Percentiles rank a stretch among this genome's conserved stretches.
Conservation (phyloP, 2,113 vertebrate species). For the Melanerpes formicivorus region DNA sequence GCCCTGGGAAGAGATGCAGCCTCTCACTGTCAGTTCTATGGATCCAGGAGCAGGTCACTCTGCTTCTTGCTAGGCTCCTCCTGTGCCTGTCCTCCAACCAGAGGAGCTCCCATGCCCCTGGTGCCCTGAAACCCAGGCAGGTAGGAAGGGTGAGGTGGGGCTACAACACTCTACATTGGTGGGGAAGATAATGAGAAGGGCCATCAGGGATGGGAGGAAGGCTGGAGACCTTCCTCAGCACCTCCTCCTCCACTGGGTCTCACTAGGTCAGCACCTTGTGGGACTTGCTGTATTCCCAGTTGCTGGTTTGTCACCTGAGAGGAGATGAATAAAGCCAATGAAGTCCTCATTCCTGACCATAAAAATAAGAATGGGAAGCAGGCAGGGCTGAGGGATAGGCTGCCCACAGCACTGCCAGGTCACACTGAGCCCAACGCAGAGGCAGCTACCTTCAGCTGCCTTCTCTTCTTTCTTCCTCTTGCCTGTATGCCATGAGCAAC, state of each 20-base stretch:
- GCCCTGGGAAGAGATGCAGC: neutral
- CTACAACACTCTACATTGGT: neutral
- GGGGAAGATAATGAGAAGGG: neutral
- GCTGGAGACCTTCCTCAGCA: neutral
- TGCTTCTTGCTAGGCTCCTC: neutral
- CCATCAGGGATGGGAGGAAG: neutral
- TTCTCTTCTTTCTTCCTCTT: neutral
- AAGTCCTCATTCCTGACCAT: constrained; percentile 57
- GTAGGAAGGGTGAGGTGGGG: neutral
- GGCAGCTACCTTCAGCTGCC: neutral
- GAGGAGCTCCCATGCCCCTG: neutral
- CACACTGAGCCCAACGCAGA: neutral
- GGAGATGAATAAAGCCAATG: constrained; percentile 46
- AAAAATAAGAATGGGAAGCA: constrained; percentile 50
- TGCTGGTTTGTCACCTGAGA: constrained; percentile 34
- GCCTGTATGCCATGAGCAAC: neutral
- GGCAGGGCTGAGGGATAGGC: neutral
- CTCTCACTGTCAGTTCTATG: neutral
- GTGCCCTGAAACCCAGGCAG: neutral
- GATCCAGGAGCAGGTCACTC: neutral
- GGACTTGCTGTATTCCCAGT: constrained; percentile 9
- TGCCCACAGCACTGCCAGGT: neutral
- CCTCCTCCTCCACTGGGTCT: neutral
- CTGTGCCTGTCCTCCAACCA: neutral
- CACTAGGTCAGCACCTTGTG: constrained; percentile 44